These are phyloP conservation scores for Euwallacea similis DNA, from an alignment of 1,140 invertebrate species.

Conservation along the genomic window DNA sequence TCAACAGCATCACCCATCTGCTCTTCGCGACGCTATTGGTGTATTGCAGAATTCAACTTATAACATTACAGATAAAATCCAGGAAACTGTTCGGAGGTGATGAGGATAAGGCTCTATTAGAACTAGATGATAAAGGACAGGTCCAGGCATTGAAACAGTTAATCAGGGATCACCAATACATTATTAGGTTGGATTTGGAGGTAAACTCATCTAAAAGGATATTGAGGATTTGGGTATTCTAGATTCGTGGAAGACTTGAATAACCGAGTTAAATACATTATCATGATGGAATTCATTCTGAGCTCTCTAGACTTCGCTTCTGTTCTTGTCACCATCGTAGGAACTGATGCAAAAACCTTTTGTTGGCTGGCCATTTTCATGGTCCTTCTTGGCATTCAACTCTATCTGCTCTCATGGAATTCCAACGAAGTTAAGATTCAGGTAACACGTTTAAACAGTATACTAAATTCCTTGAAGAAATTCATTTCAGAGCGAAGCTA, in stretches of 20 bases:
- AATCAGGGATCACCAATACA: neutral
- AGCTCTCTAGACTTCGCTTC: conserved; percentile 5
- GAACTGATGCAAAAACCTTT: neutral
- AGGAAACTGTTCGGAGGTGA: neutral
- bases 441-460: neutral
- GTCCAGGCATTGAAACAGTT: neutral
- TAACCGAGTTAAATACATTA: neutral
- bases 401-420: neutral
- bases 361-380: neutral
- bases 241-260: conserved; percentile 2
- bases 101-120: neutral
- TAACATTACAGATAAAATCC: neutral
- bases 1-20: too few relatives aligned
- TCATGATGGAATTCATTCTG: neutral
- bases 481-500: conserved; percentile 12
- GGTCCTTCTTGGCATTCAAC: neutral
- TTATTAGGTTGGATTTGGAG: neutral
- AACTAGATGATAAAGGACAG: neutral
- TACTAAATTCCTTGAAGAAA: neutral
- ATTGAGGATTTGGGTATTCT: neutral
- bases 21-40: too few relatives aligned
- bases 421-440: conserved; percentile 6
- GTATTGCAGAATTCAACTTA: too few relatives aligned
- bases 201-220: neutral
- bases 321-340: neutral